Percentiles rank a stretch among this genome's conserved stretches.
Conservation (phyloP, 2,888 invertebrate species). For the Aethes cnicana region DNA sequence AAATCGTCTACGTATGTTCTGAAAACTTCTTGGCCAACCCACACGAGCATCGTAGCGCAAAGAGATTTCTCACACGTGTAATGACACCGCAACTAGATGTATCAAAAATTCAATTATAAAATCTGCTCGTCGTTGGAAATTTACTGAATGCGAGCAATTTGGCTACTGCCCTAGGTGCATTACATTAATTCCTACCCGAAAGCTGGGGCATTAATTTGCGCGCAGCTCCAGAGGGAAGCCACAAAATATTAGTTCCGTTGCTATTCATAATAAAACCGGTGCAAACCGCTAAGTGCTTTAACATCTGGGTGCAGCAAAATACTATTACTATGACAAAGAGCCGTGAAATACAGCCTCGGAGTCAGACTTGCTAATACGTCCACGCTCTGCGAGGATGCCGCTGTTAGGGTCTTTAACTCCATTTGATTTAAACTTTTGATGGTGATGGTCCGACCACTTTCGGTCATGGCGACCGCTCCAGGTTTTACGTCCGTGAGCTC, state of each 20-base stretch:
- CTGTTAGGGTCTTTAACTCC: no score
- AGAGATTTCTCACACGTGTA: slow-evolving; percentile 5
- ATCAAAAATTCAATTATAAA: slow-evolving; percentile 73
- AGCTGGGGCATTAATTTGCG: slow-evolving; percentile 79
- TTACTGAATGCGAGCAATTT: slow-evolving; percentile 74
- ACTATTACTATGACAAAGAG: slow-evolving; percentile 71
- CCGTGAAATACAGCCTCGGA: slow-evolving; percentile 42
- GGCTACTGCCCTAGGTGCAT: slow-evolving; percentile 77
- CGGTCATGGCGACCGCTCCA: neutral
- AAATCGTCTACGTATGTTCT: no score
- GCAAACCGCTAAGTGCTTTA: slow-evolving; percentile 78
- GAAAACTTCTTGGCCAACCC: no score
- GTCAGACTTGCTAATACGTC: slow-evolving; percentile 22
- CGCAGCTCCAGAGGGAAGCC: slow-evolving; percentile 74
- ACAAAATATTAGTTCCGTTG: slow-evolving; percentile 80
- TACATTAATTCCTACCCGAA: slow-evolving; percentile 80
- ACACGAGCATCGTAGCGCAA: no score
- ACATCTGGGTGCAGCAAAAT: slow-evolving; percentile 74
- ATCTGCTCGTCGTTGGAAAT: slow-evolving; percentile 51
- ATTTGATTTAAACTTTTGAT: no score
- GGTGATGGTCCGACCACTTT: neutral
- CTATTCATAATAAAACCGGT: slow-evolving; percentile 80
- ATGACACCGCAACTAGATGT: slow-evolving; percentile 37
- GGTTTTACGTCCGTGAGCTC: neutral
- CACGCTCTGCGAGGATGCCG: neutral